Base-by-base conservation (phyloP, 2,113 vertebrate species). In the Semnornis frantzii region DNA sequence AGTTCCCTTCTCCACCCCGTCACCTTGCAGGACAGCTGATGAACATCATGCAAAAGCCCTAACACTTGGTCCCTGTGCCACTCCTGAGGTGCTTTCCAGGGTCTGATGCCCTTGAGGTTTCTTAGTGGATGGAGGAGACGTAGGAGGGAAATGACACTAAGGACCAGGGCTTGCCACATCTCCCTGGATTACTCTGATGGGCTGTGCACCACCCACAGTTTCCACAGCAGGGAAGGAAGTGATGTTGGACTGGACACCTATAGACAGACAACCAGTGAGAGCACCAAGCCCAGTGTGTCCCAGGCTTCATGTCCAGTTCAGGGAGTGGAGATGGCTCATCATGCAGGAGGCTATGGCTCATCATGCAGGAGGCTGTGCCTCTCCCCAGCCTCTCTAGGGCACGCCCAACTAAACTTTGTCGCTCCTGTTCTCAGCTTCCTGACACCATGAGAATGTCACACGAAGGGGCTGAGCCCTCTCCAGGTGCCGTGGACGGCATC, bases 391-490 rank as follows among this genome's bases (percentile, higher is more conserved):
- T 62, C 46, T 28, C 34, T 11, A 4, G 44, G 80, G 31, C 60
- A 4, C 16, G 20, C 5, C 25, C 73, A 17, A 2, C 33, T n/a
- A 17, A 46, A 46, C 34, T 44, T 16, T 20, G 7, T 31, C 27
- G 24, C 15, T 46, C 30, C 14, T 31, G 21, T 19, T 37, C 42
- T 52, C 10, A 3, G 10, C 37, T 14, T 28, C 28, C 66, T 4
- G n/a, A 1, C 55, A 10, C 21, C 11, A 0, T 3, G 5, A 18
- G 30, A 13, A 23, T n/a, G 71, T 46, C 20, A 5, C 4, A 11
- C 5, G 15, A 37, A 69, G 74, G 27, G 34, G 24, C 57, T 13
- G 77, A 58, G 34, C 34, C 58, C 17, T 60, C 8, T 31, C 6
- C 28, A 2, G 63, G 48, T 19, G 54, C 63, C 0, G 6, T 30